These are phyloP conservation scores for Echiichthys vipera DNA, from an alignment of 2,797 vertebrate species.

Conservation along the genomic window DNA sequence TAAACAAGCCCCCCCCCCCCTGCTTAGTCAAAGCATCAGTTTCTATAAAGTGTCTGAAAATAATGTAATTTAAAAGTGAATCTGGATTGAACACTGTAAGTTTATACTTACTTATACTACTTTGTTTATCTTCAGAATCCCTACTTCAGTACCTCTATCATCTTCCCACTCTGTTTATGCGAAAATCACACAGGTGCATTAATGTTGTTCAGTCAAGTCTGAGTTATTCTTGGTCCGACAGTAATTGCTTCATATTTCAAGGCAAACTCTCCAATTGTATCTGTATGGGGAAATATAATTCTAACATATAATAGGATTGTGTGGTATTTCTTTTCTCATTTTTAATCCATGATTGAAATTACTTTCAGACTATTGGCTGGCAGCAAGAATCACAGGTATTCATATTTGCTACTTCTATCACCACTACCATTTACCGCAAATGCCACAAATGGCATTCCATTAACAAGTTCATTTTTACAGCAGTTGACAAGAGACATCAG, in stretches of 20 bases:
- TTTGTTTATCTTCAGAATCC: conserved; percentile 11
- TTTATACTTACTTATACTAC: neutral
- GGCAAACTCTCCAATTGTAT: neutral
- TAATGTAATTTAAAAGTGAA: conserved; percentile 46
- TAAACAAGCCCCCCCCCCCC: neutral
- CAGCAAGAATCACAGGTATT: conserved; percentile 11
- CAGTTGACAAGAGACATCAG: neutral
- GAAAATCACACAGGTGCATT: conserved; percentile 16
- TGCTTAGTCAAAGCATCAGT: conserved; percentile 2
- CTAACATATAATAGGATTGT: conserved; percentile 25
- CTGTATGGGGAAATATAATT: conserved; percentile 2
- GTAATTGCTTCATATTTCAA: conserved; percentile 16
- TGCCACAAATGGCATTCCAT: conserved; percentile 16
- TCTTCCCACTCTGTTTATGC: neutral
- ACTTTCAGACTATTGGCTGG: conserved; percentile 12
- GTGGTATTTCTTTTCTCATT: conserved; percentile 16
- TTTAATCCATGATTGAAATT: conserved; percentile 40
- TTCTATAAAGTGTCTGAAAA: conserved; percentile 11
- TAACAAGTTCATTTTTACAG: conserved; percentile 28
- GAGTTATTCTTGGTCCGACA: conserved; percentile 14
- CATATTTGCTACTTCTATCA: neutral
- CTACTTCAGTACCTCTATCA: neutral
- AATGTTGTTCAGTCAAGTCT: conserved; percentile 1
- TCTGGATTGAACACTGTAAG: neutral
- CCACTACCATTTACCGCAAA: conserved; percentile 3